Base-by-base conservation (phyloP, 2,888 invertebrate genomes). In the Blastobasis adustella region DNA sequence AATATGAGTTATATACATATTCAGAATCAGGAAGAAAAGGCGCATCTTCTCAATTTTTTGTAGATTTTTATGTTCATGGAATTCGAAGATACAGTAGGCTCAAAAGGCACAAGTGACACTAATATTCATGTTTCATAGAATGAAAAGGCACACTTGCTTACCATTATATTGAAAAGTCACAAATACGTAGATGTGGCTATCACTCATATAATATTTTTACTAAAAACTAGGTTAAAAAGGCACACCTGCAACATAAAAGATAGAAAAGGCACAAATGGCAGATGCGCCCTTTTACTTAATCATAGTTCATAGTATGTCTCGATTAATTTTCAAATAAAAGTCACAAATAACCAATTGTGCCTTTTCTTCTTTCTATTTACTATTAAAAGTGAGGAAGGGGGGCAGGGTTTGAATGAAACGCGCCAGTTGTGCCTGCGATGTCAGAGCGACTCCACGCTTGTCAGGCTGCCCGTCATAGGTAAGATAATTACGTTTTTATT, bases 391-490 rank as follows among this genome's bases (percentile, higher is more conserved):
- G 48, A 40, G 48, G 48, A 42, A 42, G 42, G 48, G 48, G 48
- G 48, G 48, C 48, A 49, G 40, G 48, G 48, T 49, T 49, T 49
- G 48, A 49, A 37, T 49, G 42, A 49, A 49, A 42, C 48, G 48
- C 48, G 48, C 37, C 48, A 49, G 42, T 49, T 48, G 41, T 48
- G 48, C 42, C 48, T n/a, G 48, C 40, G 36, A 41, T 48, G 42
- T 48, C 48, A 41, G 40, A 41, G 6, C 48, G 48, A 48, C 40
- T 48, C 48, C 48, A 48, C 48, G 48, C 48, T 48, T 40, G 48
- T 42, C 48, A 41, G 48, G 23, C 9, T 40, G 41, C 40, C 48
- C 41, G 39, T 36, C 36, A 36, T 48, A 39, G 47, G 38, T 39
- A 47, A 39, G 23, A 23, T 23, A 23, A 23, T 23, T 23, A 23